A percentile compares a stretch with the other conserved stretches of the same genome.
These are phyloP conservation scores for Nemurella pictetii DNA, from an alignment of 2,888 invertebrate species.

Conservation along the genomic window DNA sequence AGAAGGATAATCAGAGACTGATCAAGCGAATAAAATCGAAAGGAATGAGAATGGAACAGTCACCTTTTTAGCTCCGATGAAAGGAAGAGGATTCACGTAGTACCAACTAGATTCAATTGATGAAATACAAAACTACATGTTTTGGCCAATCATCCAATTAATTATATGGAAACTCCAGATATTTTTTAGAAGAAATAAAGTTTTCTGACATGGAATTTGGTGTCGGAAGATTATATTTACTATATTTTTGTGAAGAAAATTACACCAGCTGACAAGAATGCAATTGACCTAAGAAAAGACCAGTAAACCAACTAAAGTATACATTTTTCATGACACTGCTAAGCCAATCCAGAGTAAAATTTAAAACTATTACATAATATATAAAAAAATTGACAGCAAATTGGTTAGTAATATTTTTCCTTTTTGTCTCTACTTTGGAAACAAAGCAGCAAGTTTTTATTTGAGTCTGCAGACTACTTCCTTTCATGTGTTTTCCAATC, in stretches of 20 bases:
- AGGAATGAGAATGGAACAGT: not conserved
- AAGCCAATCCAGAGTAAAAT: not conserved
- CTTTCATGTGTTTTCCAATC: not conserved
- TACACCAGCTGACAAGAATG: not conserved
- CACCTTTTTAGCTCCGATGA: not conserved
- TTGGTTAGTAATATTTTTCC: not conserved
- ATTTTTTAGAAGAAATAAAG: not conserved
- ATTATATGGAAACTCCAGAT: not conserved
- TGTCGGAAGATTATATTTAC: not conserved
- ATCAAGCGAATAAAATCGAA: constrained; percentile 2
- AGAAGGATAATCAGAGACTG: not conserved
- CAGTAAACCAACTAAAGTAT: not conserved
- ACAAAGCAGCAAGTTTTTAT: not conserved
- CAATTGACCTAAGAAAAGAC: not conserved
- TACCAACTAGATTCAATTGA: not conserved
- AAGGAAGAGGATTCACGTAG: not conserved
- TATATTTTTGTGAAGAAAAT: not conserved
- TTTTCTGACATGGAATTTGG: not conserved
- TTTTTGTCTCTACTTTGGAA: not conserved
- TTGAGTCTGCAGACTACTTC: not conserved
- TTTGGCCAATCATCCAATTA: not conserved
- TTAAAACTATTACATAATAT: not conserved
- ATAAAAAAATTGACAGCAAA: not conserved
- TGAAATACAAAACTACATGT: not conserved
- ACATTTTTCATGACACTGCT: not conserved